Evolutionary conservation across 2,113 vertebrate genomes (phyloP), one percentile per base, ranked within the genome.

Genomic region (Hepsetus odoe): DNA sequence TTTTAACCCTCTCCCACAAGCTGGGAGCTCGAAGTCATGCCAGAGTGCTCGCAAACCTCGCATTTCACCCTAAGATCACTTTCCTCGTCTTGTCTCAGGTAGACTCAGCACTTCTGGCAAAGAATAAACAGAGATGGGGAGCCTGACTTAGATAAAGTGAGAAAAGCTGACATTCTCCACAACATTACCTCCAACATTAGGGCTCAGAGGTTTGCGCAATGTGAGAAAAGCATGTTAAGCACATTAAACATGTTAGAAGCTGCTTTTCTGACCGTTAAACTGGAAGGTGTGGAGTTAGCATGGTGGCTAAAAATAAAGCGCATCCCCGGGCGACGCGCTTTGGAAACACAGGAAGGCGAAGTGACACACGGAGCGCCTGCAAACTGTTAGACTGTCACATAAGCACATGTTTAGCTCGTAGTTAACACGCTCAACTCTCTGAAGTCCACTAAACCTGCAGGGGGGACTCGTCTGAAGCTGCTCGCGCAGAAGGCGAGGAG

Each of bases 311-410:
- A 74, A 69, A 82, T 51, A 77, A 33, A 67, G 22, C 2, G 38
- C 72, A 26, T 44, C 71, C 35, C 30, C 32, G 6, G 14, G 64
- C 74, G 3, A 70, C 64, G 62, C 40, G 75, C 58, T 83, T 83
- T 79, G 81, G 74, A 83, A 75, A 83, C 81, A 79, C 58, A 32
- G 26, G 65, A 40, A 28, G 38, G 55, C 53, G 49, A 59, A 59
- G 42, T 62, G n/a, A n/a, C n/a, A n/a, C n/a, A n/a, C n/a, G n/a
- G n/a, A n/a, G n/a, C n/a, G n/a, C n/a, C n/a, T n/a, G n/a, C n/a
- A n/a, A n/a, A 44, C 42, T 44, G 1, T 0, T 1, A 14, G 1
- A 44, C 1, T 58, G 70, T 58, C 38, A 55, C 51, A 58, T 58
- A 44, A 44, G 42, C 2, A 44, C 42, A n/a, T n/a, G n/a, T n/a